Evolutionary conservation across 2,113 vertebrate genomes (phyloP).

Genomic region (Cercocebus atys): DNA sequence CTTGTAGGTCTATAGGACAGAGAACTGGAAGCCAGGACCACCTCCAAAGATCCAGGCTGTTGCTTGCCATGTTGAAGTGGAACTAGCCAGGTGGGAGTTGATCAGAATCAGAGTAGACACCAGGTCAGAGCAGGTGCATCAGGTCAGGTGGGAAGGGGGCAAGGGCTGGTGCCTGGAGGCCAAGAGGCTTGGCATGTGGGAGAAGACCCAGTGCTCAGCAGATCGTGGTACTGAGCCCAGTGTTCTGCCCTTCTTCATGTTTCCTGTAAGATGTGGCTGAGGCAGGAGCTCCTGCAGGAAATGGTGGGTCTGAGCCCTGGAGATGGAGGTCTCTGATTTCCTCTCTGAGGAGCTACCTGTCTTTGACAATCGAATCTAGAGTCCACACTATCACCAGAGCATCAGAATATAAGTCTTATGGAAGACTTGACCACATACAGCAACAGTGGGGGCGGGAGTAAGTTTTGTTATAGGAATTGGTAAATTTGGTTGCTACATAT

Average conservation of each 20-base stretch:
- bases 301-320: neutral
- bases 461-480: neutral
- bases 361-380: neutral
- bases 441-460: neutral
- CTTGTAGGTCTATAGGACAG: neutral
- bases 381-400: neutral
- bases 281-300: neutral
- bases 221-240: neutral
- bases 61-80: neutral
- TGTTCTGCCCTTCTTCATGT: neutral
- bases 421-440: neutral
- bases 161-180: neutral
- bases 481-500: neutral
- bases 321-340: neutral
- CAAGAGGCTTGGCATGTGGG: neutral
- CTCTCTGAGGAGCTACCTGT: neutral
- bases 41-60: neutral
- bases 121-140: neutral
- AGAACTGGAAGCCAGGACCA: neutral
- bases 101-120: neutral
- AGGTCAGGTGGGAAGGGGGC: neutral
- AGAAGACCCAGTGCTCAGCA: neutral
- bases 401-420: neutral
- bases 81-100: neutral
- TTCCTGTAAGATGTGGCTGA: neutral